Evolutionary conservation across 92 coral and sea anemone genomes (phyloP).

Genomic region (Plumapathes pennacea): DNA sequence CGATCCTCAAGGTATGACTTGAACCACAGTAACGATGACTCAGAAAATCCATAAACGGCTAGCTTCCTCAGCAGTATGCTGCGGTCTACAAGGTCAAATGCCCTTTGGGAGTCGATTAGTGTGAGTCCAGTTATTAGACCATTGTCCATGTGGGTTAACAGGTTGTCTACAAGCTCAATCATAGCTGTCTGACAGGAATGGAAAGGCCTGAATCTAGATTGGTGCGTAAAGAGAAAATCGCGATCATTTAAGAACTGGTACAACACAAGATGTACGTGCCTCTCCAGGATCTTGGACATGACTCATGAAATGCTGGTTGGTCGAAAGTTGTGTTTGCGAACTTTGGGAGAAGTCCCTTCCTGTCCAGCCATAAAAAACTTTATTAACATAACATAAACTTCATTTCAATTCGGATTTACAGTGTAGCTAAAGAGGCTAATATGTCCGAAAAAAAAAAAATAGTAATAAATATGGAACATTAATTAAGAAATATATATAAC

Average conservation of each 20-base stretch:
- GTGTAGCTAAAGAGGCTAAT: too few species aligned
- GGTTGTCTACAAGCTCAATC: constrained; percentile 1
- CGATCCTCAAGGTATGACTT: too few species aligned
- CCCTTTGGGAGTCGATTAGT: constrained; percentile 1
- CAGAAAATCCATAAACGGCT: too few species aligned
- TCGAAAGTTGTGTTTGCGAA: constrained; percentile 1
- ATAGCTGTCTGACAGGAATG: constrained; percentile 8
- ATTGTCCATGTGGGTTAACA: constrained; percentile 6
- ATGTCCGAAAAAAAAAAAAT: too few species aligned
- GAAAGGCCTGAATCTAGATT: constrained; percentile 3
- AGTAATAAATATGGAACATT: too few species aligned
- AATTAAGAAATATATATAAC: too few species aligned
- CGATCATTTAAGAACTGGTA: background rate
- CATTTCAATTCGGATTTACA: too few species aligned
- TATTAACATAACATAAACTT: too few species aligned
- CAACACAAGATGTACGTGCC: background rate
- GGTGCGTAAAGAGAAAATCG: background rate
- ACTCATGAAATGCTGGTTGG: constrained; percentile 5
- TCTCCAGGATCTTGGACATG: constrained; percentile 1
- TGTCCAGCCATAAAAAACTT: too few species aligned
- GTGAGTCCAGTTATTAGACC: constrained; percentile 2
- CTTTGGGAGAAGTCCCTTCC: too few species aligned
- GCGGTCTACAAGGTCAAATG: constrained; percentile 19
- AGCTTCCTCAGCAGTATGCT: too few species aligned
- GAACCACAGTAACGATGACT: too few species aligned